Evolutionary conservation across 1,140 invertebrate species (phyloP), one percentile per base, ranked within the genome.

Genomic region (Akabosia matsudoensis): DNA sequence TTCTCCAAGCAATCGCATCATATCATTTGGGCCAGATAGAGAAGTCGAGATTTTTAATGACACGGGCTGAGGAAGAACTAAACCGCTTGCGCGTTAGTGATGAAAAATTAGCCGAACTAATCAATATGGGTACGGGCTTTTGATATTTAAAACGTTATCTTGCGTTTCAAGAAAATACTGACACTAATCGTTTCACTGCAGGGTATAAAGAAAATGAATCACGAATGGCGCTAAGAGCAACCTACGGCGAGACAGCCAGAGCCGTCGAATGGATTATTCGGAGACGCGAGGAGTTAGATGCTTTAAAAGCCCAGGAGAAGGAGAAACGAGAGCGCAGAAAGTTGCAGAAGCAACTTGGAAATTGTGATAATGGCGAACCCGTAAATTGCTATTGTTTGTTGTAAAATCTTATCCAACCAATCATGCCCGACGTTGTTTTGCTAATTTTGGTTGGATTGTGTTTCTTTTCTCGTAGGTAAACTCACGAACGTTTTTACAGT

Each of bases 1-100:
- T 93, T 33, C 85, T 94, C 22, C 91, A 93, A 85, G 92, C 90
- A 0, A 90, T 93, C 72, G 88, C 92, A 7, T 85, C 89, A 0
- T 93, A 90, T 83, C 91, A 93, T 83, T 89, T 91, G 84, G 91
- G 92, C 81, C 87, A 88, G 76, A 84, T 89, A 0, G 82, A 85
- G 2, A 88, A 89, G 76, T 90, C 92, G 0, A 85, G 85, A 30
- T 80, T 82, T 30, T 83, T 90, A 1, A 84, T 93, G 0, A 84
- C 85, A 52, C 84, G 87, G 75, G 91, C 89, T 0, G 88, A 91
- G 79, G 54, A 73, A 0, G 90, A 92, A 82, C 82, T 92, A 0
- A 83, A 84, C 28, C 84, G 83, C 33, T 83, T 93, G 0, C 88
- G 89, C 84, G 88, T 92, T 37, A 87, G 90, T 82, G 88, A 88